Evolutionary conservation across 1,140 invertebrate genomes (phyloP), one percentile per base, ranked within the genome.

Genomic region (Sipha flava): DNA sequence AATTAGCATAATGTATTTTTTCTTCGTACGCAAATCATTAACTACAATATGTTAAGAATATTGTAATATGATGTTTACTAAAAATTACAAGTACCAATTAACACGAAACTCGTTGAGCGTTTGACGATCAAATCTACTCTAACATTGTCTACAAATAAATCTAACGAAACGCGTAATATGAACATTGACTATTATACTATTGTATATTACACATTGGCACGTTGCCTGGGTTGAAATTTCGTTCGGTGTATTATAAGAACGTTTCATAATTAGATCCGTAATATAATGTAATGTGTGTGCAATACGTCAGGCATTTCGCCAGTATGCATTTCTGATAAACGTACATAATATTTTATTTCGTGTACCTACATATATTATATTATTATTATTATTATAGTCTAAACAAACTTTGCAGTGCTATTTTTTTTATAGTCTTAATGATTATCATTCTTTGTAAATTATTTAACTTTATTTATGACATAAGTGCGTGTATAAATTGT

Each of bases 231-330:
- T 10, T 47, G 47, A 70, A 47, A 70, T 70, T 70, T 18, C 34
- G n/a, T 45, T 29, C 66, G 40, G 40, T 18, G 45, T 9, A 29
- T 68, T 45, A 68, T 7, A 45, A 68, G 21, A 68, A 68, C 64
- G 16, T 43, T 68, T 68, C 64, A 45, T 68, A 68, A 68, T 68
- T 45, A 68, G 45, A 68, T 68, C 64, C 23, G 37, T 40, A 66
- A 43, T 66, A 66, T 43, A 43, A 26, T 40, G 10, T 66, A 66
- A 6, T 40, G 1, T 14, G 64, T 18, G n/a, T n/a, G n/a, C 4
- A 4, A 4, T 40, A 40, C 37, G 4, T 6, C 43, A 45, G 66
- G 66, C 66, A 70, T 31, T 70, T 12, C 23, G 66, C 66, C 66
- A 70, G 40, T 26, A 29, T 26, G 26, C 40, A 14, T 70, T 47